phyloP scores from a whole-genome alignment of 2,888 invertebrate genomes.

The Drosophila nr. perissopoda region DNA sequence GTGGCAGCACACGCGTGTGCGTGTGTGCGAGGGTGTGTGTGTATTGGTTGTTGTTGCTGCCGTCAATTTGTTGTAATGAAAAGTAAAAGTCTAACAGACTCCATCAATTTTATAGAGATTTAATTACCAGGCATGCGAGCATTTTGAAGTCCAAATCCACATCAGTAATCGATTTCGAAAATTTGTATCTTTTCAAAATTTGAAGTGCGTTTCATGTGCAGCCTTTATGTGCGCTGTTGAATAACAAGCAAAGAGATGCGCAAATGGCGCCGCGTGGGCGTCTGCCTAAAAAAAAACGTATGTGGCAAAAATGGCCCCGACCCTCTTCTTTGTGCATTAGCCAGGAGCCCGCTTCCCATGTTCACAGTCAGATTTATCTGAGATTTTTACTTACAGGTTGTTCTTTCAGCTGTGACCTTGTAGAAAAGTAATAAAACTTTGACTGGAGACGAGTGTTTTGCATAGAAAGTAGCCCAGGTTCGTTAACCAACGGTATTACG shows the following conservation, averaged over 20 bases:
- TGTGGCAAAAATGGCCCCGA: constrained; percentile 25
- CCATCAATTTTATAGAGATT: constrained; percentile 46
- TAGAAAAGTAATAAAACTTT: constrained; percentile 47
- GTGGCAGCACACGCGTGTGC: constrained; percentile 22
- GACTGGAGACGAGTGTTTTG: constrained; percentile 32
- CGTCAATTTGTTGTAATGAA: constrained; percentile 38
- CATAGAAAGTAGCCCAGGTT: constrained; percentile 24
- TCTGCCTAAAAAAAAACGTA: constrained; percentile 65
- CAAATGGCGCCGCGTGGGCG: constrained; percentile 74
- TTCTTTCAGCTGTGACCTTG: constrained; percentile 55
- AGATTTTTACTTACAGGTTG: constrained; percentile 74
- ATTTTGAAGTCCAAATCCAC: not conserved
- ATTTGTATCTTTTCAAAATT: constrained; percentile 1
- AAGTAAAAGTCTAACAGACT: constrained; percentile 55
- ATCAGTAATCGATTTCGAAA: not conserved
- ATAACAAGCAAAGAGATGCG: constrained; percentile 57
- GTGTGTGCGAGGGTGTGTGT: constrained; percentile 13
- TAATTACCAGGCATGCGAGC: constrained; percentile 34
- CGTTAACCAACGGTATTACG: constrained; percentile 3
- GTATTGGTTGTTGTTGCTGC: constrained; percentile 24
- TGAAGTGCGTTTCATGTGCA: constrained; percentile 17
- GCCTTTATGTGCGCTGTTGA: constrained; percentile 55
- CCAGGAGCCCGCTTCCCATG: not conserved
- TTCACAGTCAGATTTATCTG: constrained; percentile 22
- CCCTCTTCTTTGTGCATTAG: not conserved